Conservation (phyloP, 2,113 vertebrate genomes). For the Sinocyclocheilus maitianheensis region DNA sequence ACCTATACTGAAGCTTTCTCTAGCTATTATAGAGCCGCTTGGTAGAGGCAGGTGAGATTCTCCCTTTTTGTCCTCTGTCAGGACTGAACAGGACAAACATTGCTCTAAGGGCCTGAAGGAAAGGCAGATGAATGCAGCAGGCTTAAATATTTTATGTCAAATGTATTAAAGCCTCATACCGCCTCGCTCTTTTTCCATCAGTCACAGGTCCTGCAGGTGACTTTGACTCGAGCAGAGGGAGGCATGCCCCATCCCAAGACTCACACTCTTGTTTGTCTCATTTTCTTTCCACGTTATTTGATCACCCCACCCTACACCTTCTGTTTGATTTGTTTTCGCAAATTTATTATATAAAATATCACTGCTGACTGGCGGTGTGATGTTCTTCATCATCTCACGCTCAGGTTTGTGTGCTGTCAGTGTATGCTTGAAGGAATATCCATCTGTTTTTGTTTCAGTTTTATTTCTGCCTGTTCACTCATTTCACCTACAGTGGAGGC, state of each 20-base stretch:
- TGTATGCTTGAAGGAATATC: constrained; percentile 30
- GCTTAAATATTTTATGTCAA: constrained; percentile 80
- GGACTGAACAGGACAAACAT: constrained; percentile 64
- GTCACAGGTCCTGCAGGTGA: constrained; percentile 25
- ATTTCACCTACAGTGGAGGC: constrained; percentile 37
- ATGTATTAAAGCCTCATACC: constrained; percentile 70
- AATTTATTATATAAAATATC: constrained; percentile 14
- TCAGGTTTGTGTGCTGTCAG: background rate
- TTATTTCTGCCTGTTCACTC: constrained; percentile 42
- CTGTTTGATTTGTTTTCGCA: constrained; percentile 23
- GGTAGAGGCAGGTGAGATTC: constrained; percentile 43
- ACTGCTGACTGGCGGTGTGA: background rate
- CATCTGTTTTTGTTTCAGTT: constrained; percentile 49
- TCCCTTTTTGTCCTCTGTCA: constrained; percentile 63
- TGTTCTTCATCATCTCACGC: background rate
- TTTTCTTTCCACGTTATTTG: background rate
- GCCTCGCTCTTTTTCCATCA: constrained; percentile 51
- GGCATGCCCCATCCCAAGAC: constrained; percentile 18
- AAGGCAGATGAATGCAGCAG: constrained; percentile 77
- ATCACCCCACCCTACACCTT: constrained; percentile 8
- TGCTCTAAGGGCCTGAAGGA: constrained; percentile 68
- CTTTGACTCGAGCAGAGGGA: constrained; percentile 23
- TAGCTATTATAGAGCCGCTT: background rate
- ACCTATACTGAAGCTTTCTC: constrained; percentile 2
- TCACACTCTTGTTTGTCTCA: constrained; percentile 45